Base-by-base conservation (phyloP, 2,113 vertebrate species). In the Gracilinanus agilis region DNA sequence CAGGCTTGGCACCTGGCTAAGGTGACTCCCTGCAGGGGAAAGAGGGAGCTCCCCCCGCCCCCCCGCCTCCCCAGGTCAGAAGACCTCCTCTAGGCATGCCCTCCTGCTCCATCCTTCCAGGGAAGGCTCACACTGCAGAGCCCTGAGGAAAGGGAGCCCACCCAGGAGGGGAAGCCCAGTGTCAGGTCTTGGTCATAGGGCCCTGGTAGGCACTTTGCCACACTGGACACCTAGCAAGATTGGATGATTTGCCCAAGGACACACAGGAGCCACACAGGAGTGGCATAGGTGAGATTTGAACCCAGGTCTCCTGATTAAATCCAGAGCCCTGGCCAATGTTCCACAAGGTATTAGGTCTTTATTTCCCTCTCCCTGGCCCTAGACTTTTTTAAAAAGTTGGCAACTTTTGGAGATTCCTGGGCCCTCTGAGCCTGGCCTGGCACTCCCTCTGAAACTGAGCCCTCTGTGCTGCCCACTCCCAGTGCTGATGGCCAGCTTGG, bases 281-380 rank as follows among this genome's bases (percentile, higher is more conserved):
- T 54, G 90, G 9, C 67, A 44, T 90, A 93, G 49, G 54, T 67
- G n/a, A 54, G 95, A 88, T 92, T 94, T 58, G 89, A 94, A 90
- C 89, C 54, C 53, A 58, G 89, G 91, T 61, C 55, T 75, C 53
- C 24, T 44, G 54, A 67, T 23, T 55, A 83, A 1, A 27, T 24
- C 44, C 56, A 91, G 54, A 93, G 61, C 53, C 92, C 56, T 93
- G 96, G 54, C 44, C 44, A 53, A 61, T 91, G 53, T 90, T 67
- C 61, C 27, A 25, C 24, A 58, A 24, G 55, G 24, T 56, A 5
- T 23, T 7, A 23, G 58, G 58, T 29, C 58, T 61, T 61, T 61
- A 29, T 21, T 16, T 19, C 12, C n/a, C 67, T 75, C 67, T 75
- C 67, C 67, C 21, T 40, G 34, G 34, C 34, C 61, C 58, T 12